Conservation (phyloP, 1,140 invertebrate genomes). For the Lysiphlebus fabarum region DNA sequence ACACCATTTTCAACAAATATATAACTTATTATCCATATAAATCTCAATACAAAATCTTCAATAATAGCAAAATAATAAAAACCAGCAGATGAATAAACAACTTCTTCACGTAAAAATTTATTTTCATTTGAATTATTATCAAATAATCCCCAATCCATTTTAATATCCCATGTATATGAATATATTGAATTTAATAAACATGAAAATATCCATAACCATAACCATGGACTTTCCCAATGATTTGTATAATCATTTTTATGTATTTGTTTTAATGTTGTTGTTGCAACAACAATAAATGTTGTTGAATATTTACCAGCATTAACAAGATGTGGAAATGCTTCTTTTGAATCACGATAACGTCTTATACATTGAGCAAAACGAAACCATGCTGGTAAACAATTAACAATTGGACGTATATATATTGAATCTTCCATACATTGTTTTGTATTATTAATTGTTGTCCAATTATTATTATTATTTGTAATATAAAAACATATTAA, state of each 20-base stretch:
- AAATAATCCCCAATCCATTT: slow-evolving; percentile 91
- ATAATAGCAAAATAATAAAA: slow-evolving; percentile 98
- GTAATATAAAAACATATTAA: slow-evolving; percentile 80
- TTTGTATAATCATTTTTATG: slow-evolving; percentile 52
- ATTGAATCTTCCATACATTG: slow-evolving; percentile 65
- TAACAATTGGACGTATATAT: slow-evolving; percentile 74
- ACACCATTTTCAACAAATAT: slow-evolving; percentile 82
- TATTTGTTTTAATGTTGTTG: slow-evolving; percentile 71
- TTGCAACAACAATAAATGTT: slow-evolving; percentile 91
- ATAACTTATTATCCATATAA: slow-evolving; percentile 88
- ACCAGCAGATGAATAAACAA: slow-evolving; percentile 64
- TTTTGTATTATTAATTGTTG: slow-evolving; percentile 59
- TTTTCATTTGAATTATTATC: slow-evolving; percentile 79
- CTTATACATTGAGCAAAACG: slow-evolving; percentile 96
- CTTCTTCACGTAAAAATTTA: slow-evolving; percentile 65
- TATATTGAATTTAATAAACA: slow-evolving; percentile 75
- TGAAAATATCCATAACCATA: slow-evolving; percentile 69
- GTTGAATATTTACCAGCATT: slow-evolving; percentile 99
- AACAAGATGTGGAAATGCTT: slow-evolving; percentile 91
- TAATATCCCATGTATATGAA: slow-evolving; percentile 84
- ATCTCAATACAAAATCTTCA: slow-evolving; percentile 91
- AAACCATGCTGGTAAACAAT: slow-evolving; percentile 93
- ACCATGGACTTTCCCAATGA: slow-evolving; percentile 61
- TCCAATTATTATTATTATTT: slow-evolving; percentile 64
- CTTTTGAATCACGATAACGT: slow-evolving; percentile 84